Base-by-base conservation (phyloP, 2,888 invertebrate species). In the Noctuana brunneofusca region DNA sequence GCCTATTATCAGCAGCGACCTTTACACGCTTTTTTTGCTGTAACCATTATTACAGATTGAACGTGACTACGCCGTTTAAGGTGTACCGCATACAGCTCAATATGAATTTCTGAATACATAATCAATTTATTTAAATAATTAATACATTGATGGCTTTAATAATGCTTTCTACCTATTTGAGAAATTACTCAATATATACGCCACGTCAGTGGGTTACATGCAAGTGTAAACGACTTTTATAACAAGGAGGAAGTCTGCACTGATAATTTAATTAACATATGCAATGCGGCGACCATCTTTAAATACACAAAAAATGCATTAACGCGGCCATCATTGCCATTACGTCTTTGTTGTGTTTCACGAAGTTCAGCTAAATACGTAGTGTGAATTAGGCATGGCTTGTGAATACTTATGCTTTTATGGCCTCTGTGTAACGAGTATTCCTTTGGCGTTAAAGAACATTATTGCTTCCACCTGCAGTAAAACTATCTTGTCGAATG, bases 341-440 rank as follows among this genome's bases (percentile, higher is more conserved):
- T 87, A 86, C 81, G 78, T 83, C 83, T 84, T 73, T 78, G 84
- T 87, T 81, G 83, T 82, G 84, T 87, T 90, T 90, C 89, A 87
- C 89, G 75, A 87, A 87, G 80, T 83, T 86, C 83, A 86, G 89
- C 87, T 90, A 89, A 89, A 87, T 76, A 85, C 81, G 78, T 80
- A 77, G 89, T 89, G 89, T 88, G 83, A 89, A 89, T 89, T 89
- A 84, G 82, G 75, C 75, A 79, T 72, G 74, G 76, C 80, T 78
- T 75, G 78, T 78, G 72, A 71, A 71, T 71, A 65, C 68, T 69
- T 69, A 68, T 68, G 67, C 22, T 66, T 65, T 65, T 65, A 70
- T 67, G 66, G 64, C 64, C 48, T 57, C 63, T 55, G 59, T 55
- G 58, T 38, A 69, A 72, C 70, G 68, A 74, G 71, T 83, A 80